Conservation (phyloP, 2,888 invertebrate genomes). For the Lasioglossum pauxillum region DNA sequence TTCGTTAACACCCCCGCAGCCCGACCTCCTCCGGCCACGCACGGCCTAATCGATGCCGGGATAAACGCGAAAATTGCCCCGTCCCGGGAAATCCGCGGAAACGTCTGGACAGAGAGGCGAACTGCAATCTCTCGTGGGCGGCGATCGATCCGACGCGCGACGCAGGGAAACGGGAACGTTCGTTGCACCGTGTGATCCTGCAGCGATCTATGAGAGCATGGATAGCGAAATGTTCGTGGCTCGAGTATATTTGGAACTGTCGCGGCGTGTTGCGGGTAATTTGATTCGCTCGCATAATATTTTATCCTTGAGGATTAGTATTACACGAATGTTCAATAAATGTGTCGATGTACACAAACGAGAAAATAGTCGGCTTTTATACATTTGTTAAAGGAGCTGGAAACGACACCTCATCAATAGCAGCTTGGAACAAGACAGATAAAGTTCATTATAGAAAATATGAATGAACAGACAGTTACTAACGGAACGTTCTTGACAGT, state of each 20-base stretch:
- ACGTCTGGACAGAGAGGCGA: background rate
- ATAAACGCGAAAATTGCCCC: slow-evolving; percentile 25
- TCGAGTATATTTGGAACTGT: background rate
- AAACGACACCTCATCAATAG: background rate
- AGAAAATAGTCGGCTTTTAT: background rate
- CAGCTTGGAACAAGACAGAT: background rate
- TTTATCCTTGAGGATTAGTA: background rate
- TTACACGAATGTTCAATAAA: too few species aligned
- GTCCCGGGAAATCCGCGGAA: background rate
- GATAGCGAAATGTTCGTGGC: background rate
- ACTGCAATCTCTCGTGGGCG: background rate
- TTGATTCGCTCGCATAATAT: background rate
- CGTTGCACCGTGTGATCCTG: background rate
- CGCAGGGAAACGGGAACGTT: background rate
- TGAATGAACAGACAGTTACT: background rate
- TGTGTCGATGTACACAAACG: too few species aligned
- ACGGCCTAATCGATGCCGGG: slow-evolving; percentile 30
- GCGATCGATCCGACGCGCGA: slow-evolving; percentile 1
- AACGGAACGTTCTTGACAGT: background rate
- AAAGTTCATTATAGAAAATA: background rate
- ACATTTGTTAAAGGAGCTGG: background rate
- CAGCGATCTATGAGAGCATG: background rate
- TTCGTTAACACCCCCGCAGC: slow-evolving; percentile 28
- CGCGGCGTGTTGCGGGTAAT: background rate
- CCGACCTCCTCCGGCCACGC: background rate